Conservation (phyloP, 1,140 invertebrate genomes). For the Tetramorium parvispinum region DNA sequence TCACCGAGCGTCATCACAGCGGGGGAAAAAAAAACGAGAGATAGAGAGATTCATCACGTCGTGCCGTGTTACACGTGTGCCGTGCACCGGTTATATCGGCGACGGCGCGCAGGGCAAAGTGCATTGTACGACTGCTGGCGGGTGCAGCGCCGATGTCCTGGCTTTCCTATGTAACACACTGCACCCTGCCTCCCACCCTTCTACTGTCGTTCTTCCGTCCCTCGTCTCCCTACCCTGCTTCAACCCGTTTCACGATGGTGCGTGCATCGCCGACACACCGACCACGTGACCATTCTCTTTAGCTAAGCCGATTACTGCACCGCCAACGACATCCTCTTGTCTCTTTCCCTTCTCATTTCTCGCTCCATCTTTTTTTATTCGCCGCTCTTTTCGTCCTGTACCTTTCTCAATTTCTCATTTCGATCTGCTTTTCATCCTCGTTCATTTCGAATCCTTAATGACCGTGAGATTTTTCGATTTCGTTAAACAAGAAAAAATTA, state of each 20-base stretch:
- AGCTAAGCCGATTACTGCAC: slow-evolving; percentile 67
- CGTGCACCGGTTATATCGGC: slow-evolving; percentile 50
- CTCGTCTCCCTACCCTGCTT: slow-evolving; percentile 12
- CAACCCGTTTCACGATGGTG: slow-evolving; percentile 61
- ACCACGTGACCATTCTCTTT: slow-evolving; percentile 69
- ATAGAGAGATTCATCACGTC: slow-evolving; percentile 24
- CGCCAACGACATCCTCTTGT: slow-evolving; percentile 19
- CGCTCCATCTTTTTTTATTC: not conserved
- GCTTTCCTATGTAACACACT: slow-evolving; percentile 74
- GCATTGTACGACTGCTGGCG: slow-evolving; percentile 78
- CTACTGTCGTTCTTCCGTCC: slow-evolving; percentile 36
- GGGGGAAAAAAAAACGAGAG: not conserved
- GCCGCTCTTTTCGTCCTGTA: not conserved
- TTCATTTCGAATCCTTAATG: not conserved
- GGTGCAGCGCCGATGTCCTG: slow-evolving; percentile 68
- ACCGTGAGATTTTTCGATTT: not conserved
- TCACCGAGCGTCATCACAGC: slow-evolving; percentile 31
- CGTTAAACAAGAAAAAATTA: not conserved
- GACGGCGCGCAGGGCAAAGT: slow-evolving; percentile 75
- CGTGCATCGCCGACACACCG: slow-evolving; percentile 55
- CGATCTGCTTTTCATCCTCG: not conserved
- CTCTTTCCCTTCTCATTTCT: not conserved
- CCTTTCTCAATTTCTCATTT: not conserved
- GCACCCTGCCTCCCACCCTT: slow-evolving; percentile 57
- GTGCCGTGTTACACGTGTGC: slow-evolving; percentile 61